phyloP scores from a whole-genome alignment of 2,888 invertebrate genomes.

The Leptinotarsa tumamoca region DNA sequence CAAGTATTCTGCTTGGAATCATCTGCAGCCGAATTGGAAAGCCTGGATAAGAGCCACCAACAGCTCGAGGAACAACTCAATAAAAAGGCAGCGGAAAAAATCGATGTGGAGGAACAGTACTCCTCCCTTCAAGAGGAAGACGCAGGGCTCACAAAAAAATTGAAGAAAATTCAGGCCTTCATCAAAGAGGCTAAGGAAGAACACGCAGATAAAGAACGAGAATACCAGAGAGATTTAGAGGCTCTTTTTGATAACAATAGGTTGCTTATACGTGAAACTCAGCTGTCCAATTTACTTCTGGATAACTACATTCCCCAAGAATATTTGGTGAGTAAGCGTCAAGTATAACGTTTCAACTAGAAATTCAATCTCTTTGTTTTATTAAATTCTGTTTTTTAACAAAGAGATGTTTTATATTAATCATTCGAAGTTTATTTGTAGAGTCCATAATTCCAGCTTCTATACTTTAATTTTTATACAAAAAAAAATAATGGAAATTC shows the following conservation, averaged over 20 bases:
- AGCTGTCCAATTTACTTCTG: slow-evolving; percentile 90
- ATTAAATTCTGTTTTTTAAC: too few species aligned
- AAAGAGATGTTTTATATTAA: too few species aligned
- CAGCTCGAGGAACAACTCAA: slow-evolving; percentile 84
- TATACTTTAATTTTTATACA: too few species aligned
- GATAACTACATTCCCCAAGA: slow-evolving; percentile 94
- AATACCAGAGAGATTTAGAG: slow-evolving; percentile 97
- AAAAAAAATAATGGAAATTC: not conserved
- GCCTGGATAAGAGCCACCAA: slow-evolving; percentile 82
- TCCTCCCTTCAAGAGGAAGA: slow-evolving; percentile 95
- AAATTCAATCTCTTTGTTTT: too few species aligned
- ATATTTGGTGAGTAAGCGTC: slow-evolving; percentile 78
- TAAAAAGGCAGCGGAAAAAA: slow-evolving; percentile 91
- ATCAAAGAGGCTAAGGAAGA: slow-evolving; percentile 89
- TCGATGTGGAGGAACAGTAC: slow-evolving; percentile 95
- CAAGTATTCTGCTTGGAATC: slow-evolving; percentile 91
- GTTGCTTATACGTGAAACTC: slow-evolving; percentile 89
- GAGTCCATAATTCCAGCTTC: too few species aligned
- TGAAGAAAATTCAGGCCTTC: slow-evolving; percentile 89
- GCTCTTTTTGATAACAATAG: slow-evolving; percentile 93
- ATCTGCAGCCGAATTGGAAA: slow-evolving; percentile 85
- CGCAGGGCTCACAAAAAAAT: slow-evolving; percentile 90
- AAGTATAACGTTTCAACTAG: not conserved
- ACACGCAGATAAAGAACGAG: slow-evolving; percentile 87
- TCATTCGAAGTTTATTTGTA: too few species aligned